Conservation (phyloP, 2,797 vertebrate genomes). For the Dicrostonyx torquatus region DNA sequence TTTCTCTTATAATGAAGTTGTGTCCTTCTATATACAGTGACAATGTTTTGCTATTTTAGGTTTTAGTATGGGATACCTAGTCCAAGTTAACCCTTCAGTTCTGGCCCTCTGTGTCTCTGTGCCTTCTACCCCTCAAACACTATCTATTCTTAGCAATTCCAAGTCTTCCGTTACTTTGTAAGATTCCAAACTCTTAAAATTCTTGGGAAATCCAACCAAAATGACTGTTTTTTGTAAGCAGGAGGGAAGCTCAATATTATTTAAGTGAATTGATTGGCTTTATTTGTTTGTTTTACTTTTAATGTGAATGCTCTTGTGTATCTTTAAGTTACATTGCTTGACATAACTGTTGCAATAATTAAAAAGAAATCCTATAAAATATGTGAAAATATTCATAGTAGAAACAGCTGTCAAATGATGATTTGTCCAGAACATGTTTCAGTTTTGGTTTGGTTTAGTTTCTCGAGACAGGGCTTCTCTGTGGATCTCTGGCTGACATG, state of each 20-base stretch:
- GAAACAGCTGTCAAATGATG: not conserved
- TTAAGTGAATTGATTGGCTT: slow-evolving; percentile 50
- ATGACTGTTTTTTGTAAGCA: not conserved
- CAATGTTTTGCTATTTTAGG: not conserved
- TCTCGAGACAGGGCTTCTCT: too few species aligned
- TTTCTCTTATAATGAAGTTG: not conserved
- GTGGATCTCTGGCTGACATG: too few species aligned
- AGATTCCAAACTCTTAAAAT: slow-evolving; percentile 45
- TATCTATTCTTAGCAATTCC: slow-evolving; percentile 16
- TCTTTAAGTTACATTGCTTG: not conserved
- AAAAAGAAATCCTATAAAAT: not conserved
- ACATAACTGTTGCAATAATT: slow-evolving; percentile 7
- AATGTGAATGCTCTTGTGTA: not conserved
- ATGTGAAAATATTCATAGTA: slow-evolving; percentile 36
- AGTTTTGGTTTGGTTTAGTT: not conserved
- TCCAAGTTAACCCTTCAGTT: not conserved
- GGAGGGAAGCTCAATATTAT: not conserved
- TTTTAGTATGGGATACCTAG: not conserved
- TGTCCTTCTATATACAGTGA: not conserved
- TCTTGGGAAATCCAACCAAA: not conserved
- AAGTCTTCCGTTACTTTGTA: not conserved
- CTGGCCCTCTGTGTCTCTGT: not conserved
- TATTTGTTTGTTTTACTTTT: not conserved
- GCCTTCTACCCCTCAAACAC: not conserved
- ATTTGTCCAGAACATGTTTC: not conserved